phyloP scores from a whole-genome alignment of 2,888 invertebrate genomes.

The Lasiommata megera region DNA sequence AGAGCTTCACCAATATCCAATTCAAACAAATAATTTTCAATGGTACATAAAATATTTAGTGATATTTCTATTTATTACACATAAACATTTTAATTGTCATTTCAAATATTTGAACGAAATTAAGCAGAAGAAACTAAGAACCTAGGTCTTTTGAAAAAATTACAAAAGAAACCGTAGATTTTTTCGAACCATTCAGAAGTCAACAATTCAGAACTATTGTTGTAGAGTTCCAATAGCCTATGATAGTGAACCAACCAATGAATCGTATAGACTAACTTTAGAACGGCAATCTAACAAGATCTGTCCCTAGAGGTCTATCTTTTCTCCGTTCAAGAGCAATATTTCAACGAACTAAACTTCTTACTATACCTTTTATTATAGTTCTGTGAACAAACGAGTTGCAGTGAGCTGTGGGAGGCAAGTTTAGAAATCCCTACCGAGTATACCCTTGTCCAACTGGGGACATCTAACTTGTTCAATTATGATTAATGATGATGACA shows the following conservation, averaged over 20 bases:
- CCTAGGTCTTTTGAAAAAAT: not conserved
- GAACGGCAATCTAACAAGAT: conserved; percentile 14
- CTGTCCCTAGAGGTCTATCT: conserved; percentile 8
- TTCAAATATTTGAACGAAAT: too few species aligned
- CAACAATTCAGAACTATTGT: not conserved
- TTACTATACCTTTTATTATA: not conserved
- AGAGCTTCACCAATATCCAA: not conserved
- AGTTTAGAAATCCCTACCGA: too few species aligned
- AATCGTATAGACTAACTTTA: conserved; percentile 7
- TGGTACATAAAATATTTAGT: too few species aligned
- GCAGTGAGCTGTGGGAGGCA: too few species aligned
- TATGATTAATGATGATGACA: too few species aligned
- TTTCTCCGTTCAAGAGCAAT: conserved; percentile 7
- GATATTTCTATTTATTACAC: too few species aligned
- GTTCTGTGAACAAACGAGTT: not conserved
- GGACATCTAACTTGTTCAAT: too few species aligned
- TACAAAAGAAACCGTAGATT: not conserved
- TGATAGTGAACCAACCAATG: conserved; percentile 12
- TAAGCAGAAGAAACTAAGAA: too few species aligned
- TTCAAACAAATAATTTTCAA: too few species aligned
- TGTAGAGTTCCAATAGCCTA: not conserved
- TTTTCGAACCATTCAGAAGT: not conserved
- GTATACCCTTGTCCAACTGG: too few species aligned
- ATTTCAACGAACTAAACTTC: conserved; percentile 21
- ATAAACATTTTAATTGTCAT: too few species aligned